Base-by-base conservation (phyloP, 1,140 invertebrate species). In the Camponotus pennsylvanicus region DNA sequence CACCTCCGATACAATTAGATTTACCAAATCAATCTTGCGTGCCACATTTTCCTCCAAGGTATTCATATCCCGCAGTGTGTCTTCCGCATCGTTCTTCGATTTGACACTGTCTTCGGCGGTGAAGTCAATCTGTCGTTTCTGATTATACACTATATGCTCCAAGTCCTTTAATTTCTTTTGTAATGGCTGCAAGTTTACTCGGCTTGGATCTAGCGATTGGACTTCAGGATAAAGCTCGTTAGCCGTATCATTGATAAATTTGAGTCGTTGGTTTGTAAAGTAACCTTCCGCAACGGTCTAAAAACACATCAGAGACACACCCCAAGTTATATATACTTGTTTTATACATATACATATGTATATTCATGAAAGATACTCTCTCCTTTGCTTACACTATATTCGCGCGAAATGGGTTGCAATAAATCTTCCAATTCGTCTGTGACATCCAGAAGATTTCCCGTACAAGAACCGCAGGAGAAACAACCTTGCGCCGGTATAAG, bases 401-500 rank as follows among this genome's bases (percentile, higher is more conserved):
- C 97, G 0, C 93, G 86, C 18, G 97, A 96, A 7, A 98, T 95
- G 0, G 97, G 97, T 67, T 96, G 95, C 32, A 98, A 96, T 9
- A 96, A 88, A 13, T 92, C 89, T 18, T 96, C 93, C 21, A 99
- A 92, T n/a, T 96, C 94, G 92, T 99, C 98, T 0, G 98, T 97
- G 0, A 97, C 97, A 94, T 99, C 97, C 2, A 99, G 93, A 3
- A 99, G 95, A 67, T 97, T 97, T 92, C 99, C 97, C 1, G 97
- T 97, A 93, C 99, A 99, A 21, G 97, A 97, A 94, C 98, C 98
- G 94, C 99, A 99, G 87, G 97, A 96, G 92, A 97, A 96, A 92
- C 97, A 98, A 1, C 97, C 97, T 75, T 96, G 94, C 27, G 97
- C 96, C 57, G 96, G 96, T 11, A 97, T 96, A 9, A 97, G 95